Conservation (phyloP, 2,113 vertebrate genomes). For the Lethenteron reissneri region DNA sequence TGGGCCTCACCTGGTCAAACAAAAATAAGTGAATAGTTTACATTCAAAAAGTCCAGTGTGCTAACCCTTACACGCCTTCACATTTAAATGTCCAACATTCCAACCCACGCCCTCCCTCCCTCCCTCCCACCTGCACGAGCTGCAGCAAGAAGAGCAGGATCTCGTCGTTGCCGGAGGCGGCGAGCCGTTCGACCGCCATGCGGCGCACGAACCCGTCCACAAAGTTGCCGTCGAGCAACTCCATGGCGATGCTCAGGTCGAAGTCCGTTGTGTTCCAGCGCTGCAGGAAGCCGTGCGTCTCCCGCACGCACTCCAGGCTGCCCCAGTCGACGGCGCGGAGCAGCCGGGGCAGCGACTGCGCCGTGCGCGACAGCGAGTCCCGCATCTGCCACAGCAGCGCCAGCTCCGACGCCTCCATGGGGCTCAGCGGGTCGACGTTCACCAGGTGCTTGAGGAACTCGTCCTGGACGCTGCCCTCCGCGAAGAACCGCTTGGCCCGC, state of each 20-base stretch:
- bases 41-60: too few relatives aligned
- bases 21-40: too few relatives aligned
- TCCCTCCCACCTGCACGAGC: constrained; percentile 56
- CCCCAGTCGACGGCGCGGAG: constrained; percentile 85
- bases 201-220: constrained; percentile 73
- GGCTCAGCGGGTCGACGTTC: constrained; percentile 51
- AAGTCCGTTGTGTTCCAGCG: constrained; percentile 24
- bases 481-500: not conserved
- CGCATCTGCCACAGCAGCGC: constrained; percentile 91
- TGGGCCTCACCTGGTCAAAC: too few relatives aligned
- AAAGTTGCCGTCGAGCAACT: constrained; percentile 84
- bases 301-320: constrained; percentile 60
- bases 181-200: constrained; percentile 80
- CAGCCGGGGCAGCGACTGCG: constrained; percentile 41
- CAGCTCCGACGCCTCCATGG: constrained; percentile 72
- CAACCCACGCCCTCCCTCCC: too few relatives aligned
- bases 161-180: constrained; percentile 66
- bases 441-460: not conserved
- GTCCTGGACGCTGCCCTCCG: not conserved
- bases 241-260: constrained; percentile 80
- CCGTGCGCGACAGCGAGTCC: constrained; percentile 1
- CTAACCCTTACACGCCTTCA: too few relatives aligned
- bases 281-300: constrained; percentile 56
- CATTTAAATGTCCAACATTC: too few relatives aligned
- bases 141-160: constrained; percentile 78